A percentile compares a stretch with the other conserved stretches of the same genome.
Evolutionary conservation across 2,888 invertebrate species (phyloP).

Genomic region (Melieria crassipennis): DNA sequence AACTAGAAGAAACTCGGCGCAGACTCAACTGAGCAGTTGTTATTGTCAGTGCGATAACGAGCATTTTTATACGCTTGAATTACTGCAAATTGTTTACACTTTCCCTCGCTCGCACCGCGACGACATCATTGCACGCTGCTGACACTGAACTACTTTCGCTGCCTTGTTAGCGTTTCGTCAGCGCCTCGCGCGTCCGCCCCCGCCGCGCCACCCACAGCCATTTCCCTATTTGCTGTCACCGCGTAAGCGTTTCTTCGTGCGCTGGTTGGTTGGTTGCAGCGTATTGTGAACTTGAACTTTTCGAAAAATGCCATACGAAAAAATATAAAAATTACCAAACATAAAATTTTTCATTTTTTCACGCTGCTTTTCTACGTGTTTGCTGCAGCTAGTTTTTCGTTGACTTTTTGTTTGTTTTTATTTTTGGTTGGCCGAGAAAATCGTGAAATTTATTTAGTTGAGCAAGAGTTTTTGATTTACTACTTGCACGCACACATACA

Average conservation of each 20-base stretch:
- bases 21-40: too few relatives aligned
- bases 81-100: too few relatives aligned
- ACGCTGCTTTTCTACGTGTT: too few relatives aligned
- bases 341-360: background rate
- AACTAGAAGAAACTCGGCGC: too few relatives aligned
- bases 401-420: too few relatives aligned
- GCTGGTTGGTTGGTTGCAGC: constrained; percentile 9
- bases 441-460: background rate
- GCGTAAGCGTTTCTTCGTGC: constrained; percentile 6
- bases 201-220: too few relatives aligned
- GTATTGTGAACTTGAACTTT: constrained; percentile 26
- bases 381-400: too few relatives aligned
- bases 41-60: too few relatives aligned
- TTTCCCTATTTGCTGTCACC: background rate
- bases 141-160: constrained; percentile 44
- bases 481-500: background rate
- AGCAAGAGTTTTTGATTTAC: background rate
- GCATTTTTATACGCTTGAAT: too few relatives aligned
- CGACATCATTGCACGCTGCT: constrained; percentile 21
- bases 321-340: background rate
- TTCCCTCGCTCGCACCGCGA: too few relatives aligned
- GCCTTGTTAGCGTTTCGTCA: constrained; percentile 36
- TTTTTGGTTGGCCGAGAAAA: background rate
- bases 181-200: background rate
- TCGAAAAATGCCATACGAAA: constrained; percentile 1